Evolutionary conservation across 2,113 vertebrate species (phyloP).

Genomic region (Paedocypris sp.): DNA sequence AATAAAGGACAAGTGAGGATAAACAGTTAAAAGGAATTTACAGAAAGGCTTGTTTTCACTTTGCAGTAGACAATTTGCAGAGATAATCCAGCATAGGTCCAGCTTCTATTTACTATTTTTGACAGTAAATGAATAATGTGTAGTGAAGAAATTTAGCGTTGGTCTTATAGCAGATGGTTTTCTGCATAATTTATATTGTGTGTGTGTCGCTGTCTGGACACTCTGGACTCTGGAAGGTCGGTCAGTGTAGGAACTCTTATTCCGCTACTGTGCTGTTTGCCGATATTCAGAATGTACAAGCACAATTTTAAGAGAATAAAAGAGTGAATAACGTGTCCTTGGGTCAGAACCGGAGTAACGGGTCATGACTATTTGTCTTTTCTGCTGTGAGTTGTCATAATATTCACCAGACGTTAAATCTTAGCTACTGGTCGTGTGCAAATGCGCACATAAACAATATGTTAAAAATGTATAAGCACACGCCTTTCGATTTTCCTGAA

Average conservation of each 20-base stretch:
- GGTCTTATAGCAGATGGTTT: slow-evolving; percentile 27
- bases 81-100: too few species aligned
- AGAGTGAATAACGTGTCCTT: background rate
- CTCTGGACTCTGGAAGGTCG: slow-evolving; percentile 27
- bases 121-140: too few species aligned
- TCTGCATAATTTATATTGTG: slow-evolving; percentile 33
- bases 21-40: too few species aligned
- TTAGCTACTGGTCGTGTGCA: too few species aligned
- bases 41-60: too few species aligned
- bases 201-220: slow-evolving; percentile 7
- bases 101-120: too few species aligned
- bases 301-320: slow-evolving; percentile 2
- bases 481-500: too few species aligned
- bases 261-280: background rate
- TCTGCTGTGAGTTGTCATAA: background rate
- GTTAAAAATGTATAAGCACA: too few species aligned
- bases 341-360: background rate
- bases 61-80: too few species aligned
- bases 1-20: background rate
- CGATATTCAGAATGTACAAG: slow-evolving; percentile 27
- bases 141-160: too few species aligned
- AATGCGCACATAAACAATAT: too few species aligned
- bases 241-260: background rate
- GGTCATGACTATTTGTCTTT: slow-evolving; percentile 6
- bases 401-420: too few species aligned